Conservation (phyloP, 2,797 vertebrate species). For the Tarsius wallacei region DNA sequence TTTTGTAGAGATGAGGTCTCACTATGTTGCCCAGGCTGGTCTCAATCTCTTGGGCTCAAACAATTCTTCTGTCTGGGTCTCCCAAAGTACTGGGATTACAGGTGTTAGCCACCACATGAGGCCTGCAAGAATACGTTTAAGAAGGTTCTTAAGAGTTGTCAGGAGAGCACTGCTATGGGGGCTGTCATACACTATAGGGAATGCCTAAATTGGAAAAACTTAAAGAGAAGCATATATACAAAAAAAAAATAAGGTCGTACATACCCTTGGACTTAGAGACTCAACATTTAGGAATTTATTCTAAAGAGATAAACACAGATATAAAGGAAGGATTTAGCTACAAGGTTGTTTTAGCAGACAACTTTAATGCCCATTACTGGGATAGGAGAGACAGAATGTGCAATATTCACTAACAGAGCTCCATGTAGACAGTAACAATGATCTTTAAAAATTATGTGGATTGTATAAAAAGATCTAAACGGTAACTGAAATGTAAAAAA, state of each 20-base stretch:
- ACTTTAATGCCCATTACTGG: neutral
- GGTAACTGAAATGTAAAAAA: neutral
- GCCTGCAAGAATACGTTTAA: neutral
- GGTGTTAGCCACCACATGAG: too few relatives aligned
- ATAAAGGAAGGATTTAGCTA: too few relatives aligned
- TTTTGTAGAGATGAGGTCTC: too few relatives aligned
- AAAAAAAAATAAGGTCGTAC: neutral
- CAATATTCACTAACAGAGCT: neutral
- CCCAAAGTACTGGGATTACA: too few relatives aligned
- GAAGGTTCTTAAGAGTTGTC: neutral
- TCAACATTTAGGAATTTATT: neutral
- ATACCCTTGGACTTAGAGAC: neutral
- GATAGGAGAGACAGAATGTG: neutral
- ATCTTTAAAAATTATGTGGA: too few relatives aligned
- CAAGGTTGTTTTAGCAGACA: neutral
- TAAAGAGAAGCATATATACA: neutral
- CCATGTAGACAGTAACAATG: neutral
- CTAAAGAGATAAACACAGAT: neutral
- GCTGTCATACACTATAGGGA: neutral
- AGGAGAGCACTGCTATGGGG: too few relatives aligned
- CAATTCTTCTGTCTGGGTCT: too few relatives aligned
- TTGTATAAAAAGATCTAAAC: neutral
- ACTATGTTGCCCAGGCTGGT: too few relatives aligned
- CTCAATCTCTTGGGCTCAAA: too few relatives aligned
- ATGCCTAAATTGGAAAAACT: neutral